Evolutionary conservation across 2,888 invertebrate species (phyloP).

Genomic region (Hemaris fuciformis): DNA sequence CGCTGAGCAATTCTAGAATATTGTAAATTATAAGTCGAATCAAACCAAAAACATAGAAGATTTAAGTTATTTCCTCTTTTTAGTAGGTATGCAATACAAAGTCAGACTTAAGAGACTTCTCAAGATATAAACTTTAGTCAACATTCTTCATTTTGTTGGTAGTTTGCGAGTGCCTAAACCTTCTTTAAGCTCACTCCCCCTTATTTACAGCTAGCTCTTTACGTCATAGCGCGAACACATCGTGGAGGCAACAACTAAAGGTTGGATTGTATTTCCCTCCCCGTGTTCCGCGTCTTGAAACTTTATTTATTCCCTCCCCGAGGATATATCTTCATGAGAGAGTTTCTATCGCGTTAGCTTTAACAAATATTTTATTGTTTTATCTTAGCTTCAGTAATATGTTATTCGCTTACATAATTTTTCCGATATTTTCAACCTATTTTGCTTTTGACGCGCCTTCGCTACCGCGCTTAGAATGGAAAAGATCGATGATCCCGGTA

Average conservation of each 20-base stretch:
- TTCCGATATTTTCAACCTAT: not conserved
- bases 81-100: too few relatives aligned
- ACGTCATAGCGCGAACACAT: constrained; percentile 24
- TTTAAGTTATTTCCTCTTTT: too few relatives aligned
- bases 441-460: too few relatives aligned
- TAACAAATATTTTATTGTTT: constrained; percentile 8
- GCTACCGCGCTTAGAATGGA: too few relatives aligned
- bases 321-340: constrained; percentile 5
- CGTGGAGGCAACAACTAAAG: not conserved
- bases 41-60: too few relatives aligned
- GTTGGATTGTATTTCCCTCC: constrained; percentile 7
- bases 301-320: constrained; percentile 7
- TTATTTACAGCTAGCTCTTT: constrained; percentile 51
- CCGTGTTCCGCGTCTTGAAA: not conserved
- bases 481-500: too few relatives aligned
- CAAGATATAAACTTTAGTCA: not conserved
- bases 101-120: too few relatives aligned
- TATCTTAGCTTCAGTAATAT: not conserved
- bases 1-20: too few relatives aligned
- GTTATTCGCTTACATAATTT: not conserved
- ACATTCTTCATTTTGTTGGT: not conserved
- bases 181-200: constrained; percentile 25
- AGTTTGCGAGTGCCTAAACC: not conserved
- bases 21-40: too few relatives aligned
- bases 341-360: constrained; percentile 4